These are phyloP conservation scores for Stenichneumon culpator DNA, from an alignment of 2,888 invertebrate genomes.

Conservation along the genomic window DNA sequence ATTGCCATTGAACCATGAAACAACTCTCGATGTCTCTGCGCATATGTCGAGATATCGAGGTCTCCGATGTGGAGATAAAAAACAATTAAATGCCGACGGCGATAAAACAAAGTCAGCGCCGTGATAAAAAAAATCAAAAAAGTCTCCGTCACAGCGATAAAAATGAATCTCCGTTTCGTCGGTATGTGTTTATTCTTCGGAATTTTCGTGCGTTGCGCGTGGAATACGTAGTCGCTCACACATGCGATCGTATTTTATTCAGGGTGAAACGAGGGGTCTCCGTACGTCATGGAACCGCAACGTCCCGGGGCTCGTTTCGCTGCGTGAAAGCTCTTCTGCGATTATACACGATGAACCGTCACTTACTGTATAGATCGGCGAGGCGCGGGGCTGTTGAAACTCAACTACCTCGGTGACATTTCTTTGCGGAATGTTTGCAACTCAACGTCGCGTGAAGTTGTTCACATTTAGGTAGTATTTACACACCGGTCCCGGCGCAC, in stretches of 20 bases:
- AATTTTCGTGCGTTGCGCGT: not conserved
- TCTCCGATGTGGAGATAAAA: not conserved
- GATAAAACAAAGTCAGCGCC: not conserved
- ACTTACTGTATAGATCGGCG: not conserved
- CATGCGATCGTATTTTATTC: not conserved
- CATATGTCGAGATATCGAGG: no score
- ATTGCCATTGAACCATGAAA: no score
- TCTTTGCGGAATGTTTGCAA: conserved; percentile 6
- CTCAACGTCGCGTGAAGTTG: not conserved
- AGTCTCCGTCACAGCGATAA: not conserved
- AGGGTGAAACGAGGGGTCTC: not conserved
- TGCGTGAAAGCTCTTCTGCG: not conserved
- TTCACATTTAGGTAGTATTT: conserved; percentile 1
- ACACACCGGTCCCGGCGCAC: not conserved
- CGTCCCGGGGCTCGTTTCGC: not conserved
- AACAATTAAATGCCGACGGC: not conserved
- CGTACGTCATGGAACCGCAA: not conserved
- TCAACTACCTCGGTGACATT: not conserved
- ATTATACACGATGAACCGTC: not conserved
- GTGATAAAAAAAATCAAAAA: not conserved
- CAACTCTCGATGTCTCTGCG: no score
- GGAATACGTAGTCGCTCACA: not conserved
- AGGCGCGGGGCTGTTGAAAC: not conserved
- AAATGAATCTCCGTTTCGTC: not conserved
- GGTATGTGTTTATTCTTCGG: not conserved